phyloP scores from a whole-genome alignment of 2,888 invertebrate species.

The Synanthedon formicaeformis region DNA sequence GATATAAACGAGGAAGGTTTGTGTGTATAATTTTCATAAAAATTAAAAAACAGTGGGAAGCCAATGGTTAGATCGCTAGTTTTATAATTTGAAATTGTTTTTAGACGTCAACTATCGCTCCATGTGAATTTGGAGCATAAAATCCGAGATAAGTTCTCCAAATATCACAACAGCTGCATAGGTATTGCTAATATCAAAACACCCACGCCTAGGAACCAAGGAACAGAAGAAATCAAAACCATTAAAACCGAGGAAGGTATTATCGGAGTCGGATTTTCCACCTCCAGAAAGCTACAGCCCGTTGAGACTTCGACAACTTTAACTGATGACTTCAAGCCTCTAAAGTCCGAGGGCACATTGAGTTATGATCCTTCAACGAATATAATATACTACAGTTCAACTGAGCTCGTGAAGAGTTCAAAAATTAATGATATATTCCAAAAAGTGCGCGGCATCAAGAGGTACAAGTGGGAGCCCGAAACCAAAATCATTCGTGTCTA shows the following conservation, averaged over 20 bases:
- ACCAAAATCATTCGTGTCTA: constrained; percentile 37
- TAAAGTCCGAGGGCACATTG: constrained; percentile 25
- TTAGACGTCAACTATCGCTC: constrained; percentile 41
- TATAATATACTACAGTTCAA: constrained; percentile 36
- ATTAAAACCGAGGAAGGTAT: not conserved
- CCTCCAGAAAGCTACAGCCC: constrained; percentile 7
- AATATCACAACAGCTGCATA: constrained; percentile 42
- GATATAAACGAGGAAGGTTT: too few species aligned
- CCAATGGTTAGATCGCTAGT: too few species aligned
- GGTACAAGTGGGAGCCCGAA: constrained; percentile 51
- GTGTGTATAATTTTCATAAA: too few species aligned
- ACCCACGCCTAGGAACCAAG: constrained; percentile 3
- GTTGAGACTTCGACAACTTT: constrained; percentile 7
- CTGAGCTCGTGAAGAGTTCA: constrained; percentile 30
- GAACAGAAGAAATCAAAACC: constrained; percentile 14
- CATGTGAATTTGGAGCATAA: constrained; percentile 43
- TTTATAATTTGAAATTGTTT: not conserved
- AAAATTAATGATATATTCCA: constrained; percentile 19
- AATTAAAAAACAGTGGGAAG: too few species aligned
- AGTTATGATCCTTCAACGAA: constrained; percentile 38
- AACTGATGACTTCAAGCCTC: constrained; percentile 10
- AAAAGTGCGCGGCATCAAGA: constrained; percentile 20
- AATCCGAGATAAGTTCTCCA: constrained; percentile 33
- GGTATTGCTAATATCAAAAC: constrained; percentile 23
- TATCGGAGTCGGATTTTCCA: constrained; percentile 20